Evolutionary conservation across 2,113 vertebrate species (phyloP), one percentile per base, ranked within the genome.

Genomic region (Isichthys henryi): DNA sequence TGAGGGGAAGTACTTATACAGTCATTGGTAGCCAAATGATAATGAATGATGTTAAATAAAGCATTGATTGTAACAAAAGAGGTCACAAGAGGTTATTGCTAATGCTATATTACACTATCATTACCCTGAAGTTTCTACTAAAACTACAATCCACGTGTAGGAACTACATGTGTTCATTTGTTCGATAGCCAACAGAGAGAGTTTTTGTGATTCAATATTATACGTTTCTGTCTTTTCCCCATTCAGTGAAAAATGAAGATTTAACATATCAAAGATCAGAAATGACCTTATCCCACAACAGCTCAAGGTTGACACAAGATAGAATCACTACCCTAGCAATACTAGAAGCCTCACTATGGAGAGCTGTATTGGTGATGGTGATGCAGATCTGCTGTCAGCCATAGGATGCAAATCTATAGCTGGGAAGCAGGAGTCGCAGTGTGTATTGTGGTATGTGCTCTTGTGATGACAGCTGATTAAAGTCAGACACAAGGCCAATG

Each of bases 161-260:
- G 4, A 35, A 39, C 15, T 39, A 39, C 27, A 77, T 19, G 15
- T 19, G 35, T 77, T 39, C 1, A 77, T 35, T 77, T 77, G 11
- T 39, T 77, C 0, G 13, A 39, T 11, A 77, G 6, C 5, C 11
- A 77, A 77, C 35, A 77, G 0, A 74, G 27, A 74, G 39, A 17
- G 4, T 77, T 39, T 77, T 39, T 39, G 27, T 35, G 35, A 77
- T 39, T 77, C 70, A 77, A 77, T 27, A 39, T 74, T 45, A 84
- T 7, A 83, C 3, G 21, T 48, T 39, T 77, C 17, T 39, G 35
- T 17, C 27, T 84, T 84, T 45, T 84, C 45, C 45, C 19, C 82
- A 58, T 80, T 66, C 56, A 90, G 80, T 8, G 48, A 35, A 43
- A 27, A 87, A 84, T 91, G 56, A 90, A 77, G 70, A 90, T 92